Evolutionary conservation across 2,113 vertebrate genomes (phyloP).

Genomic region (Prietella phreatophila): DNA sequence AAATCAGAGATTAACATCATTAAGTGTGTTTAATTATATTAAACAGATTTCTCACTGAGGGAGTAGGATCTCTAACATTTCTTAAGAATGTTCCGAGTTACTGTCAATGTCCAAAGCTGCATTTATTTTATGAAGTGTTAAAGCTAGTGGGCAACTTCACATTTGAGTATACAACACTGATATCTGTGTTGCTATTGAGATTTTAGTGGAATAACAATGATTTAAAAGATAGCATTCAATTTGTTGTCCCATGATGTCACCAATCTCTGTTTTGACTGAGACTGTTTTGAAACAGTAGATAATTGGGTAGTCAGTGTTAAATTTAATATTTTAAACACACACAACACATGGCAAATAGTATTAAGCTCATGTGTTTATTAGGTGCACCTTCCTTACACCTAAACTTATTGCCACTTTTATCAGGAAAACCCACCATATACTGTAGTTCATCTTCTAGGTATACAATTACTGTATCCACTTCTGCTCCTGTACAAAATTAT

Average conservation of each 20-base stretch:
- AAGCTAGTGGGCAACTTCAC: neutral
- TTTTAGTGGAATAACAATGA: neutral
- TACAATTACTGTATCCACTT: neutral
- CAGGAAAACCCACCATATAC: neutral
- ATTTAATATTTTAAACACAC: neutral
- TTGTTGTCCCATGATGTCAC: neutral
- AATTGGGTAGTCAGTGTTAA: neutral
- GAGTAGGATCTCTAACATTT: neutral
- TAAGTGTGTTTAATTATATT: neutral
- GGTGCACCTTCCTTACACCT: neutral
- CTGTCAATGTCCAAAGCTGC: neutral
- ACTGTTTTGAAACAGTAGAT: neutral
- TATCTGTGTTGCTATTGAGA: neutral
- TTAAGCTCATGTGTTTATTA: neutral
- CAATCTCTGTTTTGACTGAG: neutral
- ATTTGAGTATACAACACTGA: neutral
- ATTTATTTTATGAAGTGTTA: neutral
- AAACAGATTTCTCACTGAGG: neutral
- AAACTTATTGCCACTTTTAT: neutral
- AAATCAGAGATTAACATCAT: neutral
- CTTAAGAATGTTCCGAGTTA: neutral
- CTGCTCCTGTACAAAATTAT: neutral
- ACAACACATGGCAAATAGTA: neutral
- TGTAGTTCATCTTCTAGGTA: neutral
- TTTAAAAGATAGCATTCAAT: neutral